Base-by-base conservation (phyloP, 1,140 invertebrate species). In the Drosophila seguyi region DNA sequence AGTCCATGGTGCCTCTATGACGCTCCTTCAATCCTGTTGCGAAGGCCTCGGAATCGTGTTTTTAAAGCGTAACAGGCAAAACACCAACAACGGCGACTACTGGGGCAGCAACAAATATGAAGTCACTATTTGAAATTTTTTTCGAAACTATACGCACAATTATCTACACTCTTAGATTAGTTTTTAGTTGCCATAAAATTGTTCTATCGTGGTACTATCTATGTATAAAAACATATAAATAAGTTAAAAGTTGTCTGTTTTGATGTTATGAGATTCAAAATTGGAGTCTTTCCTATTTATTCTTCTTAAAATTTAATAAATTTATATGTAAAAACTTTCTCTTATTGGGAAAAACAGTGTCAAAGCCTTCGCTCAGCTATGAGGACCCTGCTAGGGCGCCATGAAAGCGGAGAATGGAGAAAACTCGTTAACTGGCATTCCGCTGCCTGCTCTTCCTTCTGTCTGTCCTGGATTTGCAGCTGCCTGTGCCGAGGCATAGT, bases 371-470 rank as follows among this genome's bases (percentile, higher is more conserved):
- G 1, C 20, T 36, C 31, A 72, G 44, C 55, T 58, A 11, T 14
- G 16, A 0, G 66, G 38, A 39, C 66, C 38, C 27, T 53, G 62
- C 11, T 29, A 4, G 27, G 34, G 36, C 16, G 16, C 44, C 58
- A 63, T 29, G 16, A 25, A n/a, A 65, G 31, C 36, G 57, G 57
- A 62, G 78, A 85, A 81, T 73, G 53, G 57, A 69, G 75, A 76
- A 87, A 87, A 88, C 84, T 87, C 80, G 84, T 87, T 87, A 87
- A 88, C 84, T 87, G 79, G 60, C 72, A 87, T 87, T 82, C 66
- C 83, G 68, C 69, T 79, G 81, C 47, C 47, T 50, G 62, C 42
- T 31, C 57, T 14, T 45, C 60, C 65, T 39, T 41, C 52, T 20
- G 38, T 38, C 45, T 27, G 25, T 66, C 56, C 67, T 31, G 83